Base-by-base conservation (phyloP, 2,797 vertebrate genomes). In the Spheniscus humboldti region DNA sequence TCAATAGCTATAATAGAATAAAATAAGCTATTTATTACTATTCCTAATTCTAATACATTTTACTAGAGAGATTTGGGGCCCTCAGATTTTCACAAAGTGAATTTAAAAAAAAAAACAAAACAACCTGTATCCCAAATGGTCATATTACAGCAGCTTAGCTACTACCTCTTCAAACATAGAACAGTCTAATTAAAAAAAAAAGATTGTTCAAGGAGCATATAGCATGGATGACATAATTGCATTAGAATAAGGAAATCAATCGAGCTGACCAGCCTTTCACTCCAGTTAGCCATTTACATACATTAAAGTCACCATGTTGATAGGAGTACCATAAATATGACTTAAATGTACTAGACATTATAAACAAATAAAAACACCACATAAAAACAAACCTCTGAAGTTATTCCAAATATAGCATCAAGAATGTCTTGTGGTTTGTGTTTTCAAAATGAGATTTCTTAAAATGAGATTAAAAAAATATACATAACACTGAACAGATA, bases 401-500 rank as follows among this genome's bases (percentile, higher is more conserved):
- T 88, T 78, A 87, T 84, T 93, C 43, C 69, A 92, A 96, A 90
- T 85, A 89, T 13, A 97, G 35, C 68, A 88, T 63, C 50, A 82
- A 89, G 85, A 96, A 71, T 67, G 43, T 66, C 79, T 94, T 94
- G 94, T 63, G 92, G 86, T 94, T 96, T 89, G 57, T 62, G 39
- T 80, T 97, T 94, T 76, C 63, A 92, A 91, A 97, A 88, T 60
- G 74, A 77, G 50, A 90, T 60, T 88, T 93, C 87, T 94, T 67
- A 91, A 91, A 97, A 88, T 59, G 72, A 78, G 47, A 87, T 60
- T 87, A 41, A 16, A 39, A 19, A 35, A 60, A 96, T 41, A 66
- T 20, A 86, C 39, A 56, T 96, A 97, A 94, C 95, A 86, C 88
- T 89, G 96, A 95, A 97, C 60, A 96, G 79, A 96, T 97, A 96